These are phyloP conservation scores for Oasisia sp. DNA, from an alignment of 2,888 invertebrate genomes.

Conservation along the genomic window DNA sequence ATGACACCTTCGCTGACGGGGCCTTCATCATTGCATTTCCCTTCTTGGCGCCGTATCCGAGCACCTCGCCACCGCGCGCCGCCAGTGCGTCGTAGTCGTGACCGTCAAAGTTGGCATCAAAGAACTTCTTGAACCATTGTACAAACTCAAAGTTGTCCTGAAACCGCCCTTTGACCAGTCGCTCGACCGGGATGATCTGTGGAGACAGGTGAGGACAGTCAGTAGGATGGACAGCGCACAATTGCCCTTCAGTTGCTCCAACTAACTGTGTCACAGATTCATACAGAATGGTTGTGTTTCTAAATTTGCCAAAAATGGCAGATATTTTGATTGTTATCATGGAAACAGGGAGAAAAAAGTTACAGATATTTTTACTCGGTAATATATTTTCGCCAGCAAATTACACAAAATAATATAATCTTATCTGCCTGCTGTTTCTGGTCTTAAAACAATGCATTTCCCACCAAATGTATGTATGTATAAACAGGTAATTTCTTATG, in stretches of 20 bases:
- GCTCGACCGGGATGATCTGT: constrained; percentile 98
- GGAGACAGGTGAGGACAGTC: neutral
- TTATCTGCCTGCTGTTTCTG: no score
- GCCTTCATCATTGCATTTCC: neutral
- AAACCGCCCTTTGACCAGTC: constrained; percentile 98
- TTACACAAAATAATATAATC: no score
- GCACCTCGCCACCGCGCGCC: constrained; percentile 80
- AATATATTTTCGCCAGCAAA: no score
- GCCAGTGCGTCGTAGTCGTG: constrained; percentile 93
- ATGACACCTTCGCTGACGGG: constrained; percentile 4
- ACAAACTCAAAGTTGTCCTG: constrained; percentile 99
- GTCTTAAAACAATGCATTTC: neutral
- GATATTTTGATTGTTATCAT: no score
- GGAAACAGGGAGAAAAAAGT: no score
- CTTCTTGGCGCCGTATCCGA: constrained; percentile 44
- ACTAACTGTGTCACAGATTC: neutral
- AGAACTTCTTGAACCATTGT: constrained; percentile 99
- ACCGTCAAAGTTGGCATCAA: constrained; percentile 99
- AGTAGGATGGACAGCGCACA: neutral
- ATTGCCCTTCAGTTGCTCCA: neutral
- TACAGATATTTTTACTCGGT: no score
- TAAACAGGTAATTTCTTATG: neutral
- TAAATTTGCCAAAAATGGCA: no score
- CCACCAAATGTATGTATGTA: neutral
- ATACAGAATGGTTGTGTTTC: no score